phyloP scores from a whole-genome alignment of 2,113 vertebrate species.

The Dasyprocta punctata region DNA sequence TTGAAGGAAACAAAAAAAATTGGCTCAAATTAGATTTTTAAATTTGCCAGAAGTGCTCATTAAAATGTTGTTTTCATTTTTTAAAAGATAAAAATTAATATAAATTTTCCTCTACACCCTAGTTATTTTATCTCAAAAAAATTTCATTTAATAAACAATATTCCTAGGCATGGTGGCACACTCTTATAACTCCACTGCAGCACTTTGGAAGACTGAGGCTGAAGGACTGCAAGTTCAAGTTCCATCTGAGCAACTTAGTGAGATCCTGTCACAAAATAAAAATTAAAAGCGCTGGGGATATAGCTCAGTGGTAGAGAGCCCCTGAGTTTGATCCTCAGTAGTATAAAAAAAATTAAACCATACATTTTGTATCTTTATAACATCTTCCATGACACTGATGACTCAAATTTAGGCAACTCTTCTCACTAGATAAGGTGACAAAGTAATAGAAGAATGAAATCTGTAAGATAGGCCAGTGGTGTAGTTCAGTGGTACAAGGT shows the following conservation, averaged over 20 bases:
- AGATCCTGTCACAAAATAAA: not conserved
- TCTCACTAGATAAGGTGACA: not conserved
- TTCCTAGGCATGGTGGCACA: not conserved
- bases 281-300: not conserved
- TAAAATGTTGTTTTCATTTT: conserved; percentile 37
- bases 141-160: conserved; percentile 25
- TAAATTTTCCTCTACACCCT: conserved; percentile 40
- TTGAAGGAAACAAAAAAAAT: conserved; percentile 24
- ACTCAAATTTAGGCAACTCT: not conserved
- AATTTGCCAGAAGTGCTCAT: not conserved
- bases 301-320: not conserved
- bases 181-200: not conserved
- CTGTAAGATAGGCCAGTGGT: not conserved
- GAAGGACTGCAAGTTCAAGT: not conserved
- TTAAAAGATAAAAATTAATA: conserved; percentile 40
- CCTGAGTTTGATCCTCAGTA: not conserved
- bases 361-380: not conserved
- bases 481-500: not conserved
- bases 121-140: conserved; percentile 21
- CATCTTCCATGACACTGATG: not conserved
- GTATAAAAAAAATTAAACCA: not conserved
- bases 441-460: conserved; percentile 59
- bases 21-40: conserved; percentile 37
- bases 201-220: not conserved
- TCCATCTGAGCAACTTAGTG: not conserved